Percentiles rank a stretch among this genome's conserved stretches.
Conservation (phyloP, 2,797 vertebrate species). For the Tachyglossus aculeatus region DNA sequence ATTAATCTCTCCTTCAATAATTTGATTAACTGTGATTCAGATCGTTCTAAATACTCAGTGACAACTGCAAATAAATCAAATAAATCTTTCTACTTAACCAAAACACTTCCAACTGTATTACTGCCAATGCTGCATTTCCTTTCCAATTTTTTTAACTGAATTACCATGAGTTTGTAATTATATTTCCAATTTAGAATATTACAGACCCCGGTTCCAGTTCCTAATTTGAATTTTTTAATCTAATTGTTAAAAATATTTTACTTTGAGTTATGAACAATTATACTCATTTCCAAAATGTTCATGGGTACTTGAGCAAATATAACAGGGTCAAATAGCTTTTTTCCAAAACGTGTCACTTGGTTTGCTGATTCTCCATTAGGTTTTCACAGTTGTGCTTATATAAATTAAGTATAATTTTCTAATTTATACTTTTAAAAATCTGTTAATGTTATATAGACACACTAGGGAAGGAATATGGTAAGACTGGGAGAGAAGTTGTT, state of each 20-base stretch:
- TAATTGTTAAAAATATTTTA: no score
- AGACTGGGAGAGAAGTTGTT: no score
- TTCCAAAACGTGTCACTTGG: background rate
- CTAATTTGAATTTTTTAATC: background rate
- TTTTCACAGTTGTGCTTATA: no score
- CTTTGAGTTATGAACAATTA: no score
- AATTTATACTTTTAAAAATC: no score
- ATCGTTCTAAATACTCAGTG: background rate
- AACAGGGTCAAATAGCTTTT: background rate
- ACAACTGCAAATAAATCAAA: background rate
- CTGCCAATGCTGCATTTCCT: background rate
- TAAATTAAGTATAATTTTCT: no score
- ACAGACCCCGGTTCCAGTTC: background rate
- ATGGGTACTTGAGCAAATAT: no score
- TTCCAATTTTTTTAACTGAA: background rate
- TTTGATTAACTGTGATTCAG: slow-evolving; percentile 31
- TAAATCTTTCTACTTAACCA: background rate
- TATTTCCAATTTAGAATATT: background rate
- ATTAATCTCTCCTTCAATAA: background rate
- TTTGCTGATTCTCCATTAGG: no score
- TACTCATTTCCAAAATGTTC: no score
- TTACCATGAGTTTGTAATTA: background rate
- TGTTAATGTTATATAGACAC: no score
- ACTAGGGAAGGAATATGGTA: no score
- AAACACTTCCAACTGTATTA: background rate